These are phyloP conservation scores for Stictonetta naevosa DNA, from an alignment of 2,113 vertebrate species.

Conservation along the genomic window DNA sequence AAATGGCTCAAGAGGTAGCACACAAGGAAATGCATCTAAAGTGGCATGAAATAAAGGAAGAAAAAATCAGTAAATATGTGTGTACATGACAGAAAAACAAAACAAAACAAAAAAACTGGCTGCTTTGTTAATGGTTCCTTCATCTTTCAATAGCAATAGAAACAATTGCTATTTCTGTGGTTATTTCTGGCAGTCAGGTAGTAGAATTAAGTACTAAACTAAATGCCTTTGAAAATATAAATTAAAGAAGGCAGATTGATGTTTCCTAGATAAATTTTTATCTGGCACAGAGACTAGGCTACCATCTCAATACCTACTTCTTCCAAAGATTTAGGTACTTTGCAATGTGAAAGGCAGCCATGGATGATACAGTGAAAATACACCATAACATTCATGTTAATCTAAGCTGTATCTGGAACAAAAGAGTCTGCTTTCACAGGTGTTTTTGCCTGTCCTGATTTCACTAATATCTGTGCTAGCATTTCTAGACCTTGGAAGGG, in stretches of 20 bases:
- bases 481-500: neutral
- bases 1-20: neutral
- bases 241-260: neutral
- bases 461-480: neutral
- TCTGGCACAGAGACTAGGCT: neutral
- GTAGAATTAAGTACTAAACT: neutral
- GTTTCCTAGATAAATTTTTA: neutral
- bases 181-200: neutral
- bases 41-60: neutral
- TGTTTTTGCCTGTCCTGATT: neutral
- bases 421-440: neutral
- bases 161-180: neutral
- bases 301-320: rapidly evolving
- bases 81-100: neutral
- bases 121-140: neutral
- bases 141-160: neutral
- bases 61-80: neutral
- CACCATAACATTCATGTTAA: neutral
- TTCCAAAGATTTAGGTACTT: neutral
- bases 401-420: neutral
- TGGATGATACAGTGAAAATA: neutral
- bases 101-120: neutral
- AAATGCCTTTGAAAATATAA: neutral
- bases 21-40: neutral
- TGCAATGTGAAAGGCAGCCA: neutral